A percentile compares a stretch with the other conserved stretches of the same genome.
Evolutionary conservation across 2,888 invertebrate genomes (phyloP).

Genomic region (Brenthis daphne): DNA sequence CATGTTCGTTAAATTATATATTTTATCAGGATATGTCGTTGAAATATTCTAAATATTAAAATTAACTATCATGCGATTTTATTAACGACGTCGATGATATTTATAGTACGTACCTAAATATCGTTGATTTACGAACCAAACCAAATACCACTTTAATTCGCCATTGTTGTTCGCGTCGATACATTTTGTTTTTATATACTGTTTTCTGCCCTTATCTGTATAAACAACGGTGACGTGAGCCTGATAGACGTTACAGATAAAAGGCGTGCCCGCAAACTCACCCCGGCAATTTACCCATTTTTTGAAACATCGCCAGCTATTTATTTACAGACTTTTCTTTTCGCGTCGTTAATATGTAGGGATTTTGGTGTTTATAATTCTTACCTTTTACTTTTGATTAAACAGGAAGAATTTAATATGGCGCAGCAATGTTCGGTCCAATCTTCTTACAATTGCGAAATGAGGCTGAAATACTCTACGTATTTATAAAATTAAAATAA

Average conservation of each 20-base stretch:
- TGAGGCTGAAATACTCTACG: constrained; percentile 32
- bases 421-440: constrained; percentile 49
- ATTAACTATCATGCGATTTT: background rate
- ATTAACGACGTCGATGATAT: background rate
- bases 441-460: constrained; percentile 37
- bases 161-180: constrained; percentile 35
- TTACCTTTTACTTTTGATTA: constrained; percentile 54
- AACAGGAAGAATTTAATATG: constrained; percentile 75
- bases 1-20: background rate
- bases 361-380: constrained; percentile 51
- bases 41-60: too few species aligned
- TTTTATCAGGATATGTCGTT: background rate
- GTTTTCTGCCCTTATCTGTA: constrained; percentile 64
- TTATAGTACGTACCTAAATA: background rate
- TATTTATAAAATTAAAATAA: constrained; percentile 34
- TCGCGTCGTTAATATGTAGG: constrained; percentile 44
- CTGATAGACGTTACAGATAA: constrained; percentile 78
- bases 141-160: constrained; percentile 32
- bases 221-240: constrained; percentile 56
- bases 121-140: constrained; percentile 5
- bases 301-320: constrained; percentile 76
- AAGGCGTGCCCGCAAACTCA: constrained; percentile 72
- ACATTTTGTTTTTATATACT: constrained; percentile 38
- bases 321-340: constrained; percentile 71
- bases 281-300: constrained; percentile 70